phyloP scores from a whole-genome alignment of 2,797 vertebrate species.

The Malacoraja senta region DNA sequence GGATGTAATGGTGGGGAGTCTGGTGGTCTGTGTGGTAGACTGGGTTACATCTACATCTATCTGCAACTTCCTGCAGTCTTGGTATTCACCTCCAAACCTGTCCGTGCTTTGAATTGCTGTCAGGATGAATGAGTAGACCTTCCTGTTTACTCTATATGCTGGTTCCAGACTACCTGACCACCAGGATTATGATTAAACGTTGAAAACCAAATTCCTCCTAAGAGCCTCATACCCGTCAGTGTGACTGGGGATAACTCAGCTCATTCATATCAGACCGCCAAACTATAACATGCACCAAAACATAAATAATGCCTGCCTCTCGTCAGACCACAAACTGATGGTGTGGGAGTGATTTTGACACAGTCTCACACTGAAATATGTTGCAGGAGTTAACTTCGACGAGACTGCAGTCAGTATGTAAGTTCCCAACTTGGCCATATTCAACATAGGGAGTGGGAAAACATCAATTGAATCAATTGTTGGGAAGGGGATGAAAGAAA shows the following conservation, averaged over 20 bases:
- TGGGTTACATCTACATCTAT: no score
- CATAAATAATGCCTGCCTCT: not conserved
- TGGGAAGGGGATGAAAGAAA: not conserved
- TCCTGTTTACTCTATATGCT: not conserved
- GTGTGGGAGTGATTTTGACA: not conserved
- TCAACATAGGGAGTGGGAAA: not conserved
- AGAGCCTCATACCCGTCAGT: not conserved
- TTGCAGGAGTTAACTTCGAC: not conserved
- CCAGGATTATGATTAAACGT: not conserved
- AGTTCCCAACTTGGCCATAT: not conserved
- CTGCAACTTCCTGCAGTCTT: not conserved
- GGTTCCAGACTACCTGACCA: not conserved
- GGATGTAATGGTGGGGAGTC: no score
- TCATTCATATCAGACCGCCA: not conserved
- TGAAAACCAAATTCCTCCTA: not conserved
- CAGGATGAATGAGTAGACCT: not conserved
- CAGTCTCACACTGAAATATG: not conserved
- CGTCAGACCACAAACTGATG: no score
- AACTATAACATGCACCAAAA: not conserved
- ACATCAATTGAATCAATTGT: not conserved
- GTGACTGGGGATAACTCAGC: not conserved
- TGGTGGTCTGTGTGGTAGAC: no score
- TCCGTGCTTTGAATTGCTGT: not conserved
- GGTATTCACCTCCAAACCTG: not conserved
- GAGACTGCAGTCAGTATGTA: not conserved